A percentile compares a stretch with the other conserved stretches of the same genome.
These are phyloP conservation scores for Megaceryle alcyon DNA, from an alignment of 2,797 vertebrate genomes.

Conservation along the genomic window DNA sequence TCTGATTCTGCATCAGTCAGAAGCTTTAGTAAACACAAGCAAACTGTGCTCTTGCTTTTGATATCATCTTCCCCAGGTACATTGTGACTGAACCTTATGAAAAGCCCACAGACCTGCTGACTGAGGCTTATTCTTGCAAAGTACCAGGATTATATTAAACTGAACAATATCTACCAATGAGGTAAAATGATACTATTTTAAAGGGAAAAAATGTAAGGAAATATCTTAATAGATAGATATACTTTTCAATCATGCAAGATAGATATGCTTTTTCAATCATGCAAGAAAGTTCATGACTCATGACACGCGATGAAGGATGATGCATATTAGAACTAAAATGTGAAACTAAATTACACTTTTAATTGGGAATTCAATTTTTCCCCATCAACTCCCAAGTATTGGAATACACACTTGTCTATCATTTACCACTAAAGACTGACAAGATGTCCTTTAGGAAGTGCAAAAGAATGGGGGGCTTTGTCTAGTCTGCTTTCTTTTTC, in stretches of 20 bases:
- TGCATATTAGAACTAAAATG: constrained; percentile 46
- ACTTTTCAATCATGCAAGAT: constrained; percentile 30
- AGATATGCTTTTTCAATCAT: not conserved
- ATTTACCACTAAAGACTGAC: constrained; percentile 6
- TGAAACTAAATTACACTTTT: constrained; percentile 62
- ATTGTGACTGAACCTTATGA: not conserved
- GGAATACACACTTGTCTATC: not conserved
- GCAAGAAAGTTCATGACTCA: constrained; percentile 46
- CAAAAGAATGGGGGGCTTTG: not conserved
- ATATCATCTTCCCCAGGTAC: not conserved
- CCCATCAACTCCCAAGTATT: not conserved
- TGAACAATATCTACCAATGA: constrained; percentile 8
- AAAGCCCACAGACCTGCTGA: constrained; percentile 20
- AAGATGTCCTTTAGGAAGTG: not conserved
- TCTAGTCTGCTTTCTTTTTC: not conserved
- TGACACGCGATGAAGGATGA: constrained; percentile 40
- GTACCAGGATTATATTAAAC: constrained; percentile 37
- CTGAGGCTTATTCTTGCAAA: not conserved
- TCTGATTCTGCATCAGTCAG: not conserved
- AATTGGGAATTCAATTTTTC: constrained; percentile 48
- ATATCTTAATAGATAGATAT: not conserved
- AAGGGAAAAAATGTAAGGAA: not conserved
- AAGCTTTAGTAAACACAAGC: not conserved
- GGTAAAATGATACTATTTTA: constrained; percentile 34
- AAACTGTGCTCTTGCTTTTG: not conserved